Percentiles rank a stretch among this genome's conserved stretches.
Conservation (phyloP, 2,797 vertebrate species). For the Myripristis murdjan region DNA sequence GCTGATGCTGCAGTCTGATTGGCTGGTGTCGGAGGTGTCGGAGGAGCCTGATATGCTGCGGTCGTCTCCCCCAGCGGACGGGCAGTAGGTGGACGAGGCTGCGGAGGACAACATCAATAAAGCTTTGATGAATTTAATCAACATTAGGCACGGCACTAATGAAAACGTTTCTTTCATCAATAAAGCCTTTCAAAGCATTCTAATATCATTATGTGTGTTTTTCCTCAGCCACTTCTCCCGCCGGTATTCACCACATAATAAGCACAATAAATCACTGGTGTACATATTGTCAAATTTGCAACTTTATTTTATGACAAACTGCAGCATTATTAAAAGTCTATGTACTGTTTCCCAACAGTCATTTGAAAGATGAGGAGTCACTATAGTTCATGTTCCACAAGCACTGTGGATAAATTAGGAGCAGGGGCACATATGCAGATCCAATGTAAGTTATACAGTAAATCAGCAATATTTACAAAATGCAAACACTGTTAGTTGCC, state of each 20-base stretch:
- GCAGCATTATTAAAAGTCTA: constrained; percentile 29
- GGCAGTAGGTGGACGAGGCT: constrained; percentile 76
- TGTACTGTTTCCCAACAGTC: not conserved
- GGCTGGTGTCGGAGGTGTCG: constrained; percentile 91
- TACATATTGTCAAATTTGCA: constrained; percentile 8
- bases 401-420: constrained; percentile 2
- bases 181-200: constrained; percentile 20
- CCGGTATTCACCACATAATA: constrained; percentile 23
- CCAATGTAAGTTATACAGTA: too few species aligned
- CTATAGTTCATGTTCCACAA: not conserved
- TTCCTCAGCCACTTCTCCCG: constrained; percentile 1
- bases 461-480: too few species aligned
- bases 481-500: too few species aligned
- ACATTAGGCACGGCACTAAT: not conserved
- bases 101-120: constrained; percentile 14
- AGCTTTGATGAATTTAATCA: constrained; percentile 15
- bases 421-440: too few species aligned
- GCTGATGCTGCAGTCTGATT: constrained; percentile 90
- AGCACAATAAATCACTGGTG: constrained; percentile 40
- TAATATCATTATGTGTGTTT: not conserved
- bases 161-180: constrained; percentile 8
- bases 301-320: constrained; percentile 11
- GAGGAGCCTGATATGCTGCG: constrained; percentile 94
- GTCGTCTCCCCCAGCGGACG: constrained; percentile 86
- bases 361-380: not conserved